Conservation (phyloP, 35 echinoderm and acorn worm genomes). For the Ophiothrix spiculata region DNA sequence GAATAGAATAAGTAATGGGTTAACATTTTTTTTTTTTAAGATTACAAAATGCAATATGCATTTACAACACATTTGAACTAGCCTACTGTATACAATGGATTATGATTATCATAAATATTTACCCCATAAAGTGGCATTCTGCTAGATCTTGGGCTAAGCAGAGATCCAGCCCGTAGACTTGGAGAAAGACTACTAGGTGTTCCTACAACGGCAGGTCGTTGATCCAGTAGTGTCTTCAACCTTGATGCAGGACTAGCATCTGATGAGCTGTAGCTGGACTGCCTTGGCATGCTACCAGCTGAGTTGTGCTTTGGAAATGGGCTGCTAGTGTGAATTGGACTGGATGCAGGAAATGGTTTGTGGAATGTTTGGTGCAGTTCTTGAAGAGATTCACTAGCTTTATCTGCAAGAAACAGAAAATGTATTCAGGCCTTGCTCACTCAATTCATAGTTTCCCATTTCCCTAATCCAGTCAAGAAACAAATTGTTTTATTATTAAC, state of each 20-base stretch:
- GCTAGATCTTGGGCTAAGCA: background rate
- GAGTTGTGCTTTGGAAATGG: background rate
- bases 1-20: too few species aligned
- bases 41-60: too few species aligned
- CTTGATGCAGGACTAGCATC: slow-evolving; percentile 3
- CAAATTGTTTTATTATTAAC: too few species aligned
- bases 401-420: too few species aligned
- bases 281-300: background rate
- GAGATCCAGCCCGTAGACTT: background rate
- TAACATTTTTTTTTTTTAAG: too few species aligned
- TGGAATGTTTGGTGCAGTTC: slow-evolving; percentile 23
- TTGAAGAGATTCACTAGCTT: slow-evolving; percentile 28
- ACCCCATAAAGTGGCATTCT: background rate
- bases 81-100: background rate
- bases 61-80: background rate
- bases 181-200: background rate
- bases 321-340: background rate
- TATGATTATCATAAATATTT: background rate
- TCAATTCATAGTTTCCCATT: too few species aligned
- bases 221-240: slow-evolving; percentile 15
- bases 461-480: too few species aligned
- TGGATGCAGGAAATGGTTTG: slow-evolving; percentile 12
- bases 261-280: background rate
- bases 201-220: background rate
- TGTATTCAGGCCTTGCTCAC: too few species aligned